phyloP scores from a whole-genome alignment of 2,797 vertebrate species.

The Rhyacichthys aspro region DNA sequence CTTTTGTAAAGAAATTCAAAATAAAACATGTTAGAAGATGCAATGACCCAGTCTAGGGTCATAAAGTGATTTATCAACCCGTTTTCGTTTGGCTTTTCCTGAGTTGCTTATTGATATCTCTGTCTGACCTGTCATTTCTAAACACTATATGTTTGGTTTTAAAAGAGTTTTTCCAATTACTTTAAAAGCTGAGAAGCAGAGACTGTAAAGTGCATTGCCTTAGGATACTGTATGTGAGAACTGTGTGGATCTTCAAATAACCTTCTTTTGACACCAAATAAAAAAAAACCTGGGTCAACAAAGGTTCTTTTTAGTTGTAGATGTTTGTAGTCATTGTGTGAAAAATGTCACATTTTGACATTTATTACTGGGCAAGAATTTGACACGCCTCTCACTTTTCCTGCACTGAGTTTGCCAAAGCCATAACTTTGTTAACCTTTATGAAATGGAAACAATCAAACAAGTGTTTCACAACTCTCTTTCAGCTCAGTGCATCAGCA shows the following conservation, averaged over 20 bases:
- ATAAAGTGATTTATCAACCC: too few species aligned
- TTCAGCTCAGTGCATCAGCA: slow-evolving; percentile 85
- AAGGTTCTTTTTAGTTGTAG: slow-evolving; percentile 52
- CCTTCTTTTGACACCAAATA: slow-evolving; percentile 30
- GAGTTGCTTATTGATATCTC: too few species aligned
- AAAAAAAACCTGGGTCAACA: slow-evolving; percentile 57
- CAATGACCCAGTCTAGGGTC: too few species aligned
- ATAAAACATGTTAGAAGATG: too few species aligned
- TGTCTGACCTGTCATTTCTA: too few species aligned
- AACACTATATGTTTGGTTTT: too few species aligned
- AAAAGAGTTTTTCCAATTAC: too few species aligned
- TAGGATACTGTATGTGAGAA: slow-evolving; percentile 4
- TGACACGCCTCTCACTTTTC: slow-evolving; percentile 52
- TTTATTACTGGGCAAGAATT: slow-evolving; percentile 69
- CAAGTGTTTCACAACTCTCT: slow-evolving; percentile 19
- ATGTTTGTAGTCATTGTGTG: slow-evolving; percentile 70
- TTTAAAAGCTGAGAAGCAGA: too few species aligned
- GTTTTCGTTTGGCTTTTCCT: too few species aligned
- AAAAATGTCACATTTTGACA: slow-evolving; percentile 73
- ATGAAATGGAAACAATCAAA: slow-evolving; percentile 9
- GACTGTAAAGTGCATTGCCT: slow-evolving; percentile 16
- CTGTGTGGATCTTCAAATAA: slow-evolving; percentile 25
- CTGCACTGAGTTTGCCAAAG: slow-evolving; percentile 41
- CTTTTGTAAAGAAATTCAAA: too few species aligned
- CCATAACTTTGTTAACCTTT: slow-evolving; percentile 45